Conservation (phyloP, 2,797 vertebrate genomes). For the Trachops cirrhosus region DNA sequence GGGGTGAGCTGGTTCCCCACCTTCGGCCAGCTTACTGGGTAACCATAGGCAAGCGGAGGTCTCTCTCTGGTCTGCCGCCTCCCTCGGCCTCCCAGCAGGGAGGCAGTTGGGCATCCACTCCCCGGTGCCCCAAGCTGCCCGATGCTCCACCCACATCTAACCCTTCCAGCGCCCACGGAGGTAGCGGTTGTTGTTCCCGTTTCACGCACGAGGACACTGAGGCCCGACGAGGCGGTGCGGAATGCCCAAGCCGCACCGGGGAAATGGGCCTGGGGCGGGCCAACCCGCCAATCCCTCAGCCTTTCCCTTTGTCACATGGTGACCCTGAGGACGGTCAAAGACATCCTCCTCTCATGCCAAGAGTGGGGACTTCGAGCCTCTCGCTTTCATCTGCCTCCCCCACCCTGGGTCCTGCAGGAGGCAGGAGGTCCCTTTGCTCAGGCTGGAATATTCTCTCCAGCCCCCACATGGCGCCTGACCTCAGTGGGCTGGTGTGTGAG, state of each 20-base stretch:
- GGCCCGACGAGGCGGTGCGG: background rate
- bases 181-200: background rate
- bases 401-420: background rate
- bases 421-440: background rate
- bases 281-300: background rate
- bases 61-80: background rate
- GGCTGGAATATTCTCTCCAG: background rate
- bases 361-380: background rate
- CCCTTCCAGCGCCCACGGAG: background rate
- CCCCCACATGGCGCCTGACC: background rate
- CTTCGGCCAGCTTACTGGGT: accelerated
- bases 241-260: background rate
- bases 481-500: background rate
- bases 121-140: background rate
- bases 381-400: background rate
- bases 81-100: background rate
- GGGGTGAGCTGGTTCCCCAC: background rate
- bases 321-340: background rate
- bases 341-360: background rate
- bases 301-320: background rate
- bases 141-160: background rate
- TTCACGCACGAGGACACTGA: background rate
- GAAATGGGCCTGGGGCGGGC: accelerated
- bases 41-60: background rate
- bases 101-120: too few relatives aligned